These are phyloP conservation scores for Bradypus variegatus DNA, from an alignment of 2,797 vertebrate genomes.

Conservation along the genomic window DNA sequence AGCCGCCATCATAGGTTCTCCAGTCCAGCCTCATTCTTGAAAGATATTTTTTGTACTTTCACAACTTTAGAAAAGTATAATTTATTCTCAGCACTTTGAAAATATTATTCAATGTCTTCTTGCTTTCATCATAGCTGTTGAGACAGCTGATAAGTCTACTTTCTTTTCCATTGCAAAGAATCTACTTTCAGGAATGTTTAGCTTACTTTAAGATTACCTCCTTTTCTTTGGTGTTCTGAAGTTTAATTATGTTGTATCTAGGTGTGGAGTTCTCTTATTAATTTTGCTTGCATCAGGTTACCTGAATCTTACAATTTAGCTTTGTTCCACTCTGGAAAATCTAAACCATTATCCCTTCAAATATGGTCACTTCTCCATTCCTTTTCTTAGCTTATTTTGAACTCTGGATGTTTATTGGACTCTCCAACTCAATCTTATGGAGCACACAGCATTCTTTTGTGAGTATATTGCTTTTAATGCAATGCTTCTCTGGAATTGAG, in stretches of 20 bases:
- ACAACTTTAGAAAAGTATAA: neutral
- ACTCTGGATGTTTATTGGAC: neutral
- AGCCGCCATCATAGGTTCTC: too few species aligned
- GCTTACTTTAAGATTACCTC: neutral
- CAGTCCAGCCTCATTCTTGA: too few species aligned
- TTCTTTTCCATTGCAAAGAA: neutral
- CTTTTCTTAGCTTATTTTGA: neutral
- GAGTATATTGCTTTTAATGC: neutral
- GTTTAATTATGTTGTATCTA: neutral
- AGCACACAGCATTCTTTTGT: neutral
- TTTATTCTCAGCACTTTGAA: neutral
- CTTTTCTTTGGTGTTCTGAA: neutral
- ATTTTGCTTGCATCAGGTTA: neutral
- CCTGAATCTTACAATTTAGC: neutral
- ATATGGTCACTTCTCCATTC: neutral
- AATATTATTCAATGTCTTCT: neutral
- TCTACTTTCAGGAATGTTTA: neutral
- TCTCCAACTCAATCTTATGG: neutral
- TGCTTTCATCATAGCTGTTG: neutral
- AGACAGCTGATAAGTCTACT: neutral
- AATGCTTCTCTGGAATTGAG: neutral
- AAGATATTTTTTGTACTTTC: neutral
- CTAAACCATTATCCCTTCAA: neutral
- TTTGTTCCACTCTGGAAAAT: neutral
- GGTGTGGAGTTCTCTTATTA: neutral